Evolutionary conservation across 2,797 vertebrate genomes (phyloP), one percentile per base, ranked within the genome.

Genomic region (Sebastes elongatus): DNA sequence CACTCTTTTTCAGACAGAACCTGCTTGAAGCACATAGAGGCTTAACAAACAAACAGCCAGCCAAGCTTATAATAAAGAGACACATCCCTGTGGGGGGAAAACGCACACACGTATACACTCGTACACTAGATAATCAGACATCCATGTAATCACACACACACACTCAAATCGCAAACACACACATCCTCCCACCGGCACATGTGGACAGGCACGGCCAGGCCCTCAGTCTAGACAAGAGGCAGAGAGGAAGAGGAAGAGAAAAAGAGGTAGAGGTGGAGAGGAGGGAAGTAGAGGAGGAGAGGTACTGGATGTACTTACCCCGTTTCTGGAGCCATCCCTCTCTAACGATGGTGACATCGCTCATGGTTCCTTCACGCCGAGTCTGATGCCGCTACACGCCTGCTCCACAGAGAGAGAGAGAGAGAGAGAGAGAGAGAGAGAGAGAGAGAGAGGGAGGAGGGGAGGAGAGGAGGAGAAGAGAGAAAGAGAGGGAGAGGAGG

Each of bases 261-360:
- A 74, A 35, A 77, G 14, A 42, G 33, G 32, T 63, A 76, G 78
- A 86, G 81, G 72, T 66, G 80, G 76, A 84, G 82, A 67, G 68
- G 66, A 78, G 56, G 78, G 70, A 61, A 87, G 67, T n/a, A 65
- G 73, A 80, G 53, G 70, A 75, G 55, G 68, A 88, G 81, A 84
- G 80, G 84, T 74, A 81, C 80, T 86, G 83, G 77, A 90, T 88
- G 87, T 94, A 96, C 97, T 98, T 93, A 99, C 98, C 98, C 95
- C 98, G 97, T 96, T 99, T 99, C 95, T 99, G 98, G 93, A 99
- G 97, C 98, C 98, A 99, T 93, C 98, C 98, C 97, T 99, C 98
- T 95, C 97, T 99, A 95, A 99, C 97, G 95, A 99, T 97, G 96
- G 97, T 99, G 95, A 99, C 97, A 99, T 99, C 98, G 96, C 97